Conservation (phyloP, 2,888 invertebrate genomes). For the Drosophila mercatorum region DNA sequence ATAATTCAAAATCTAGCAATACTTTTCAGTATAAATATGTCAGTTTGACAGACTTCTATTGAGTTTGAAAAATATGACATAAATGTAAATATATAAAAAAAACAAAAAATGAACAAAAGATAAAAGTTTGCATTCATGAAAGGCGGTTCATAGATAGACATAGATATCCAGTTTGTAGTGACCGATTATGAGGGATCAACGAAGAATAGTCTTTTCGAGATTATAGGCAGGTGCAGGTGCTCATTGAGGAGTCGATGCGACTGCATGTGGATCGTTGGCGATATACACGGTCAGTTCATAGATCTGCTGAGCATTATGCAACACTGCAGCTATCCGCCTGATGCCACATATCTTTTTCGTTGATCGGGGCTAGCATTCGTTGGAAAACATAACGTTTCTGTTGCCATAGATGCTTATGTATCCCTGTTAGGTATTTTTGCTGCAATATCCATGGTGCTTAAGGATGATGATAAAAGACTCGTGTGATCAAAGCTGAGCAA, state of each 20-base stretch:
- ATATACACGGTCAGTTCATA: slow-evolving; percentile 48
- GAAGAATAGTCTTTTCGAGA: neutral
- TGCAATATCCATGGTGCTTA: neutral
- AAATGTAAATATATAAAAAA: neutral
- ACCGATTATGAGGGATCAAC: neutral
- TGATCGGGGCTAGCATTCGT: slow-evolving; percentile 47
- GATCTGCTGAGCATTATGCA: slow-evolving; percentile 44
- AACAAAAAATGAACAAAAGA: neutral
- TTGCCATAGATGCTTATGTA: slow-evolving; percentile 40
- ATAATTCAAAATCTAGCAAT: too few relatives aligned
- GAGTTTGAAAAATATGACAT: neutral
- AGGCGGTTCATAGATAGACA: neutral
- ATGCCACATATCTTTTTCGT: slow-evolving; percentile 37
- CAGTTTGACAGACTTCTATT: neutral
- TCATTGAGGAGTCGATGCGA: slow-evolving; percentile 41
- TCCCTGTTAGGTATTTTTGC: slow-evolving; percentile 29
- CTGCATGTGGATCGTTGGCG: slow-evolving; percentile 38
- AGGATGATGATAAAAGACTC: too few relatives aligned
- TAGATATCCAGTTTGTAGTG: too few relatives aligned
- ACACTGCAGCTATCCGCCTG: slow-evolving; percentile 32
- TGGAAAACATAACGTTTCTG: slow-evolving; percentile 46
- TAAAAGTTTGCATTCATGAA: neutral
- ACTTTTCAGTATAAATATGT: neutral
- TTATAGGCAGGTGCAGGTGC: slow-evolving; percentile 19
- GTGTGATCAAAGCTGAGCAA: neutral